phyloP scores from a whole-genome alignment of 2,797 vertebrate species.

The Arnoldichthys spilopterus region DNA sequence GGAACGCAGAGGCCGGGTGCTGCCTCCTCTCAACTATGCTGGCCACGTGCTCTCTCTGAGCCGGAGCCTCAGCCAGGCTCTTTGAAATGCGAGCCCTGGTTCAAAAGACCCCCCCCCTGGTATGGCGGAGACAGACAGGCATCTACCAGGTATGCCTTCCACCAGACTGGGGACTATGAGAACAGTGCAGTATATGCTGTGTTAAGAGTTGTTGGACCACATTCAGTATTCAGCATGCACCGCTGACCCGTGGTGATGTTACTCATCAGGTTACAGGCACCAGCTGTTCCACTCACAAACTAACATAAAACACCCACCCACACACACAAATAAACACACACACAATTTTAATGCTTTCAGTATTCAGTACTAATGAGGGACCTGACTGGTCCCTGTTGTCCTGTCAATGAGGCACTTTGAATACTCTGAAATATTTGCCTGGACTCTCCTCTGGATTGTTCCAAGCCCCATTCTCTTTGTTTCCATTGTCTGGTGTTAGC shows the following conservation, averaged over 20 bases:
- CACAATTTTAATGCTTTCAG: background rate
- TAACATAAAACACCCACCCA: background rate
- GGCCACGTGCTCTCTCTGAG: background rate
- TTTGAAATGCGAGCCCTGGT: slow-evolving; percentile 23
- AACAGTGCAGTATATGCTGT: background rate
- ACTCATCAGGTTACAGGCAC: slow-evolving; percentile 27
- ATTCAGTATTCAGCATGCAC: slow-evolving; percentile 34
- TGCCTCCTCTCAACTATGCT: background rate
- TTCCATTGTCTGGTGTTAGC: slow-evolving; percentile 1
- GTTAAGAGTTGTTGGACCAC: background rate
- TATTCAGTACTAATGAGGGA: slow-evolving; percentile 21
- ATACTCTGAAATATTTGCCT: background rate
- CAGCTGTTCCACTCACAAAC: slow-evolving; percentile 19
- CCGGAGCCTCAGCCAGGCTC: background rate
- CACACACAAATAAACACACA: slow-evolving; percentile 1
- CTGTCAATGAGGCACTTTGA: background rate
- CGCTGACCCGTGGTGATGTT: slow-evolving; percentile 6
- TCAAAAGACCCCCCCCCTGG: slow-evolving; percentile 1
- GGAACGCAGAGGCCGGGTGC: slow-evolving; percentile 5
- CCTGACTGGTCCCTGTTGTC: background rate
- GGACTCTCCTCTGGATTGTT: background rate
- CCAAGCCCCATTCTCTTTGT: background rate
- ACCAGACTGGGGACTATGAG: background rate
- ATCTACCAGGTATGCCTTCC: background rate
- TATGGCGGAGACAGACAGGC: background rate